Conservation (phyloP, 2,113 vertebrate species). For the Myotis yumanensis region DNA sequence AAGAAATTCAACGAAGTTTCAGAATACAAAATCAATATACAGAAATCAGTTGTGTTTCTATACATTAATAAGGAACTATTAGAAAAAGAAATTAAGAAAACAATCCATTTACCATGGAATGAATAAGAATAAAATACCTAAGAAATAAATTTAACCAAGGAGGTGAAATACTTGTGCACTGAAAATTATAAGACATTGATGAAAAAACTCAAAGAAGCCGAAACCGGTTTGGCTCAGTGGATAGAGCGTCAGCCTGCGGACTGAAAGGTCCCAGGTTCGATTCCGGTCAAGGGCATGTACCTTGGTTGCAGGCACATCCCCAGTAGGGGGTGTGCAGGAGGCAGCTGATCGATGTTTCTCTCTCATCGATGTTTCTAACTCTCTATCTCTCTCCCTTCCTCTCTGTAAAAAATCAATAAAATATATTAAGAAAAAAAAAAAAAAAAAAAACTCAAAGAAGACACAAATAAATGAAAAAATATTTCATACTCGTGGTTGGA, state of each 20-base stretch:
- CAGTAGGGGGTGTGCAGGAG: too few species aligned
- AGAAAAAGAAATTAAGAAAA: background rate
- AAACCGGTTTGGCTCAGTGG: too few species aligned
- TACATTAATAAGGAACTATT: background rate
- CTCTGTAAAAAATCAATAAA: too few species aligned
- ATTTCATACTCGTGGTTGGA: background rate
- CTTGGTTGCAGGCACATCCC: too few species aligned
- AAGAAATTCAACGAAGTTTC: background rate
- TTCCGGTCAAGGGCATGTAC: too few species aligned
- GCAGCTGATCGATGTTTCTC: too few species aligned
- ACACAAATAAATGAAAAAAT: slow-evolving; percentile 2
- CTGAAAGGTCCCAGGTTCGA: too few species aligned
- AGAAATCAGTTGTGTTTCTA: background rate
- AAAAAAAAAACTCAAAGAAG: slow-evolving; percentile 14
- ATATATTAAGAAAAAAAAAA: too few species aligned
- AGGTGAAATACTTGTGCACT: background rate
- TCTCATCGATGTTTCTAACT: too few species aligned
- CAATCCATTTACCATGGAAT: background rate
- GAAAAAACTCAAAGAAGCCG: slow-evolving; percentile 3
- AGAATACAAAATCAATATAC: background rate
- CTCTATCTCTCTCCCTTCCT: too few species aligned
- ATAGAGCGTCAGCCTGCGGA: too few species aligned
- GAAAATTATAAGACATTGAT: background rate
- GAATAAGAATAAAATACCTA: background rate
- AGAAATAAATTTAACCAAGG: background rate